Evolutionary conservation across 2,797 vertebrate genomes (phyloP).

Genomic region (Megaceryle alcyon): DNA sequence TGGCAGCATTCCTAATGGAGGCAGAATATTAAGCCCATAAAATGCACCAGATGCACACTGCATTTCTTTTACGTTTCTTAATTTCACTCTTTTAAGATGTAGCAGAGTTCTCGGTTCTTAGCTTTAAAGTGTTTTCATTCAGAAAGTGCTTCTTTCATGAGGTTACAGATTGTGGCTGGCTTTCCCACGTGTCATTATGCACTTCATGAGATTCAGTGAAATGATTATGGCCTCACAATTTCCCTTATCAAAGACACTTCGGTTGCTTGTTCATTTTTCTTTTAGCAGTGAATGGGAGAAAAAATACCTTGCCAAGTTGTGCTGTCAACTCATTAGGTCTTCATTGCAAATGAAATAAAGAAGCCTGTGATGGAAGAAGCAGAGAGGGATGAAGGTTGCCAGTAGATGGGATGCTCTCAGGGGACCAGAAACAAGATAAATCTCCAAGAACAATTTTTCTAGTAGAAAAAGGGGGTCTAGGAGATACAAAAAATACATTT

Average conservation of each 20-base stretch:
- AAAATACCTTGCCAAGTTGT: background rate
- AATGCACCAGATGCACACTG: background rate
- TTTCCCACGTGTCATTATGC: constrained; percentile 28
- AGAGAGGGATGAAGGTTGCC: background rate
- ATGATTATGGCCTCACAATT: constrained; percentile 47
- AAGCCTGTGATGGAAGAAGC: background rate
- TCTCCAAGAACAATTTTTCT: background rate
- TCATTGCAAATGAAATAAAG: background rate
- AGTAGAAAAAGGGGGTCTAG: background rate
- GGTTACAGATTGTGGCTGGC: constrained; percentile 33
- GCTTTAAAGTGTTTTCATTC: constrained; percentile 37
- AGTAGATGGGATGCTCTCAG: background rate
- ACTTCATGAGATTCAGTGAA: constrained; percentile 4
- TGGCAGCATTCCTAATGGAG: constrained; percentile 52
- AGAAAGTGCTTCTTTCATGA: constrained; percentile 26
- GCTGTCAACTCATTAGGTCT: background rate
- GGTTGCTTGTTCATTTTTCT: constrained; percentile 15
- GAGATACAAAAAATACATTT: background rate
- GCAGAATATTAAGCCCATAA: constrained; percentile 3
- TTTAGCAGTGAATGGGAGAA: background rate
- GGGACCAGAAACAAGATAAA: background rate
- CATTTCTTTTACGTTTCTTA: background rate
- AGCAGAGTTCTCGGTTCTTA: constrained; percentile 4
- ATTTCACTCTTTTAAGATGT: constrained; percentile 2
- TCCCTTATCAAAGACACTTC: constrained; percentile 30